Conservation (phyloP, 2,113 vertebrate species). For the Oncorhynchus nerka region DNA sequence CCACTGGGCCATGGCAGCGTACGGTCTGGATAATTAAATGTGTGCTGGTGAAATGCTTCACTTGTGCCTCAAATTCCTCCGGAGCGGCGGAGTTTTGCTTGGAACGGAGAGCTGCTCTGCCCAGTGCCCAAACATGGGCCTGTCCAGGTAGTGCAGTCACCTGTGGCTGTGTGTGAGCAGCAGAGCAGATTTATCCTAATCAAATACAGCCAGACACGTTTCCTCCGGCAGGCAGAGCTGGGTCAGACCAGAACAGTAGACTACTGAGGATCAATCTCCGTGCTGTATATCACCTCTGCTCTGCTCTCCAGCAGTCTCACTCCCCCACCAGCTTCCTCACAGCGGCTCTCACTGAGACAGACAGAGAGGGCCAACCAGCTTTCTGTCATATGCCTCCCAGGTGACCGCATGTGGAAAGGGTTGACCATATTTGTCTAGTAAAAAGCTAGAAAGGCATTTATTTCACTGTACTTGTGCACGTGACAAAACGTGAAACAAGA, state of each 20-base stretch:
- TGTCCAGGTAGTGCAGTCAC: conserved; percentile 36
- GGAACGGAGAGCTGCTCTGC: not conserved
- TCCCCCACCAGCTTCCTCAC: not conserved
- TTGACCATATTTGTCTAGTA: conserved; percentile 44
- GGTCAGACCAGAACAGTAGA: not conserved
- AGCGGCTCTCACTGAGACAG: not conserved
- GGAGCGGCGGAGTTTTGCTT: conserved; percentile 20
- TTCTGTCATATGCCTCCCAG: conserved; percentile 5
- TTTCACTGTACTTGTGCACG: no score
- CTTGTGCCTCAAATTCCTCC: conserved; percentile 5
- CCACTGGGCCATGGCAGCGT: not conserved
- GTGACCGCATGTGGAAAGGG: not conserved
- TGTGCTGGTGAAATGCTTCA: conserved; percentile 1
- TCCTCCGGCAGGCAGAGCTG: conserved; percentile 8
- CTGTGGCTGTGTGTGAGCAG: not conserved
- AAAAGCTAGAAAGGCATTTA: conserved; percentile 27
- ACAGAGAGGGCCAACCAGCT: not conserved
- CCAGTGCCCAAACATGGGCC: conserved; percentile 4
- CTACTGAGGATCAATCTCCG: conserved; percentile 23
- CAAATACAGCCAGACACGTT: conserved; percentile 13
- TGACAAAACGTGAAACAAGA: no score
- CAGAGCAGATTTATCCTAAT: conserved; percentile 34
- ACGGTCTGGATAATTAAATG: not conserved
- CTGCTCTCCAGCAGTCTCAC: not conserved
- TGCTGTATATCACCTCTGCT: conserved; percentile 1